phyloP scores from a whole-genome alignment of 2,113 vertebrate species.

The rat (Rattus norvegicus) region GRCr8 NC_086020.1:166899501-166900000 shows the following conservation, averaged over 20 bases:
- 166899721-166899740: not conserved
- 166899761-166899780: not conserved
- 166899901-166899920: not conserved
- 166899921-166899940: not conserved
- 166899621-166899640: not conserved
- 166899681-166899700: not conserved
- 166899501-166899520: not conserved
- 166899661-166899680: not conserved
- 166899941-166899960: not conserved
- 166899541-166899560: not conserved
- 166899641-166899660: no score
- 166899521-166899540: not conserved
- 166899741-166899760: not conserved
- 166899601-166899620: not conserved
- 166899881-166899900: not conserved
- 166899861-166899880: slow-evolving; percentile 1
- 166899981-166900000: not conserved
- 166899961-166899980: not conserved
- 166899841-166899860: not conserved
- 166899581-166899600: not conserved
- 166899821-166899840: not conserved
- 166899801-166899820: no score
- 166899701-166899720: not conserved
- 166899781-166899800: not conserved
- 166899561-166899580: not conserved